Base-by-base conservation (phyloP, 1,140 invertebrate species). In the Eumaeus atala region DNA sequence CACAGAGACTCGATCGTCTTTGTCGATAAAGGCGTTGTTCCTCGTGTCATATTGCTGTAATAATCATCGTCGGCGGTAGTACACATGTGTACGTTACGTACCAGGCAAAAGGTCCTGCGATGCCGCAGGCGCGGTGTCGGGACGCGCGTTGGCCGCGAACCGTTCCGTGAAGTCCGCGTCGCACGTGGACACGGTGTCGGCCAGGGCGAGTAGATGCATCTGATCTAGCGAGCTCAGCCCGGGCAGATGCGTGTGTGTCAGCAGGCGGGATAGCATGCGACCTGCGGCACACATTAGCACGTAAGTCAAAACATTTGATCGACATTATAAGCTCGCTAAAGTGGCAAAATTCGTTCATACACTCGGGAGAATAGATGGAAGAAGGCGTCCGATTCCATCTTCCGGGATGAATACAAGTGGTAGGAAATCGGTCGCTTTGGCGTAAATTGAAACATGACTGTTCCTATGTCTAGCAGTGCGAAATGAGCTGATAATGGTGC, bases 181-280 rank as follows among this genome's bases (percentile, higher is more conserved):
- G 69, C 94, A 96, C 0, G 95, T 97, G 0, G 97, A 97, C 0
- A 99, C 97, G 0, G 98, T 99, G 71, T 99, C 98, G 17, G 98
- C 98, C 16, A 99, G 80, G 5, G 98, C 98, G 8, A 99, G 84
- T 21, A 99, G 88, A 88, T 99, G 98, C 97, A 99, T 99, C 84
- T 99, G 98, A 87, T 99, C 98, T 17, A 99, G 90, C 74, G 96
- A 98, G 2, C 97, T 98, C 4, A 99, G 88, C 0, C 98, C 98
- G 0, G 98, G 98, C 14, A 99, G 88, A 84, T 99, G 97, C 1
- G 96, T 97, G 80, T 99, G 97, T 0, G 97, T 99, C 9, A 99
- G 88, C 14, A 99, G 89, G 3, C 96, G 91, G 0, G 96, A 96
- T 8, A 99, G 84, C 0, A 95, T 87, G 50, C 93, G 88, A 52